phyloP scores from a whole-genome alignment of 2,888 invertebrate species.

The Neocrepidodera transversa region DNA sequence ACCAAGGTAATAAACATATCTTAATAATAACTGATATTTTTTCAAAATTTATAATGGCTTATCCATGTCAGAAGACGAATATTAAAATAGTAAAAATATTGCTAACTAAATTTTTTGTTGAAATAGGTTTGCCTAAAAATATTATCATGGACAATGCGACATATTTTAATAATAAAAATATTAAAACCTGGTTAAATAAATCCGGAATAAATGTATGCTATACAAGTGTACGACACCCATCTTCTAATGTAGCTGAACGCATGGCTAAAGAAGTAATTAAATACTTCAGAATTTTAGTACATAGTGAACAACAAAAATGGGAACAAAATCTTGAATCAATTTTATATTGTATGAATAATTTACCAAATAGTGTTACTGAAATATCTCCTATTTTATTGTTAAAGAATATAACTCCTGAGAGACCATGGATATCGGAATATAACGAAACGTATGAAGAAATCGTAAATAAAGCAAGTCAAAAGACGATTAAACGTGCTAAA shows the following conservation, averaged over 20 bases:
- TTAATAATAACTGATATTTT: constrained; percentile 25
- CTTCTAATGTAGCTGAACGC: neutral
- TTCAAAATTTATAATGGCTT: constrained; percentile 27
- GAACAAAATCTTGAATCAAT: neutral
- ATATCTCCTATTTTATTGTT: neutral
- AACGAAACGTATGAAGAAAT: too few relatives aligned
- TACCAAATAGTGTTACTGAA: neutral
- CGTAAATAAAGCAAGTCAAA: too few relatives aligned
- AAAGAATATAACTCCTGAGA: neutral
- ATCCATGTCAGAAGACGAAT: constrained; percentile 14
- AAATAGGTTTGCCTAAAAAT: neutral
- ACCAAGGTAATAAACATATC: constrained; percentile 16
- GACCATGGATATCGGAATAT: too few relatives aligned
- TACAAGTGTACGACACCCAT: neutral
- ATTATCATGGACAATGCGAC: neutral
- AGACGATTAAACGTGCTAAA: too few relatives aligned
- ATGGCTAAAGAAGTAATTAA: neutral
- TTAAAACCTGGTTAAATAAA: neutral
- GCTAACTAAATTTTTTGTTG: neutral
- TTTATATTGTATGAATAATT: neutral
- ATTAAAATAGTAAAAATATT: neutral
- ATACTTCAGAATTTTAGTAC: neutral
- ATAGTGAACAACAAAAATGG: neutral
- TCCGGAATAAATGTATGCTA: neutral
- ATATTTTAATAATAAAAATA: neutral